These are phyloP conservation scores for Acleris holmiana DNA, from an alignment of 2,888 invertebrate genomes.

Conservation along the genomic window DNA sequence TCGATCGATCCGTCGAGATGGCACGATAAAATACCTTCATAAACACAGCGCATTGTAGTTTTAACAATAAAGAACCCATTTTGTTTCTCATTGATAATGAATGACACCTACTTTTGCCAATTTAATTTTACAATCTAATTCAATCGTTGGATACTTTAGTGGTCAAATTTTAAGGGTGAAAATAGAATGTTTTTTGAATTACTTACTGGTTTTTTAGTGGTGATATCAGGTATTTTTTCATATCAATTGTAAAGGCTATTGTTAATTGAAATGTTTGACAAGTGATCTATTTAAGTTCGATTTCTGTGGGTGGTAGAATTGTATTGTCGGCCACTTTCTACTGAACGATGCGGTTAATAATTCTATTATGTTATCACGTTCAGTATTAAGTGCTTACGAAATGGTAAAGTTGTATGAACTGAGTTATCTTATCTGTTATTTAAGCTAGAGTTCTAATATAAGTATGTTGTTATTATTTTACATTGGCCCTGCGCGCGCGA, in stretches of 20 bases:
- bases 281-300: constrained; percentile 55
- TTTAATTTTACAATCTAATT: constrained; percentile 1
- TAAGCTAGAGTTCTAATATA: no score
- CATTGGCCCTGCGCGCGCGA: no score
- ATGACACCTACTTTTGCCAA: constrained; percentile 48
- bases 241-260: constrained; percentile 55
- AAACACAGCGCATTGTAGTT: constrained; percentile 46
- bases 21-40: constrained; percentile 50
- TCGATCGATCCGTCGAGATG: constrained; percentile 53
- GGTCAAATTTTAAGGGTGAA: constrained; percentile 4
- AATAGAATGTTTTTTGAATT: constrained; percentile 2
- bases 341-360: constrained; percentile 20
- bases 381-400: constrained; percentile 5
- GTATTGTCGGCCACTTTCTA: constrained; percentile 27
- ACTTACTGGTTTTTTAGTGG: not conserved
- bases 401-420: constrained; percentile 1
- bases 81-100: constrained; percentile 49
- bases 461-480: no score
- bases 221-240: constrained; percentile 44
- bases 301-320: constrained; percentile 54
- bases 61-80: constrained; percentile 49
- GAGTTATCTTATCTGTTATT: no score
- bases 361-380: constrained; percentile 20
- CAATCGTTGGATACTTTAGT: constrained; percentile 2
- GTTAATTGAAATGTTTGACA: constrained; percentile 66